phyloP scores from a whole-genome alignment of 2,113 vertebrate species.

The Crotalus horridus region DNA sequence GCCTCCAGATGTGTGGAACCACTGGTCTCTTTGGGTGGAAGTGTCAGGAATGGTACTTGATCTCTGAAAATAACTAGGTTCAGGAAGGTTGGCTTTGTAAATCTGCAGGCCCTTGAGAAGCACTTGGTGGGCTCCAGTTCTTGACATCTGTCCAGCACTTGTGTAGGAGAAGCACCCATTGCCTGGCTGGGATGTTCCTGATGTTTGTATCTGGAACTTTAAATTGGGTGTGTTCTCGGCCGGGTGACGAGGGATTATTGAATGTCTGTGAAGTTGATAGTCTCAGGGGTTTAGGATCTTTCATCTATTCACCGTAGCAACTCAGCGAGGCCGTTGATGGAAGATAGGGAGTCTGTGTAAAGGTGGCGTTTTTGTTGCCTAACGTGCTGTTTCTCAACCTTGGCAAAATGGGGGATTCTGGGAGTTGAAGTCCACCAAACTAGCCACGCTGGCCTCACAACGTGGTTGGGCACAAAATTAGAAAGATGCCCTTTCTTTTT shows the following conservation, averaged over 20 bases:
- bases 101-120: not conserved
- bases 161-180: not conserved
- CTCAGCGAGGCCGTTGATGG: not conserved
- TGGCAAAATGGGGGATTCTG: not conserved
- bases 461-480: not conserved
- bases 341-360: not conserved
- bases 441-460: not conserved
- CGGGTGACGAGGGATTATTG: not conserved
- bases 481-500: not conserved
- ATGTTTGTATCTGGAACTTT: not conserved
- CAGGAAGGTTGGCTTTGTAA: not conserved
- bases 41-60: not conserved
- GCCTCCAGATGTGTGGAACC: not conserved
- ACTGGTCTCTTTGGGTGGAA: not conserved
- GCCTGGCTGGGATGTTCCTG: not conserved
- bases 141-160: not conserved
- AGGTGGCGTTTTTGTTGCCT: not conserved
- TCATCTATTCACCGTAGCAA: not conserved
- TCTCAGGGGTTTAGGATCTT: not conserved
- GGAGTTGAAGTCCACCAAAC: not conserved
- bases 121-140: not conserved
- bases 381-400: not conserved
- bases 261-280: not conserved
- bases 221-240: not conserved
- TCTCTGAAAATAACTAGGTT: not conserved